Evolutionary conservation across 2,888 invertebrate species (phyloP), one percentile per base, ranked within the genome.

Genomic region (Endotricha flammealis): DNA sequence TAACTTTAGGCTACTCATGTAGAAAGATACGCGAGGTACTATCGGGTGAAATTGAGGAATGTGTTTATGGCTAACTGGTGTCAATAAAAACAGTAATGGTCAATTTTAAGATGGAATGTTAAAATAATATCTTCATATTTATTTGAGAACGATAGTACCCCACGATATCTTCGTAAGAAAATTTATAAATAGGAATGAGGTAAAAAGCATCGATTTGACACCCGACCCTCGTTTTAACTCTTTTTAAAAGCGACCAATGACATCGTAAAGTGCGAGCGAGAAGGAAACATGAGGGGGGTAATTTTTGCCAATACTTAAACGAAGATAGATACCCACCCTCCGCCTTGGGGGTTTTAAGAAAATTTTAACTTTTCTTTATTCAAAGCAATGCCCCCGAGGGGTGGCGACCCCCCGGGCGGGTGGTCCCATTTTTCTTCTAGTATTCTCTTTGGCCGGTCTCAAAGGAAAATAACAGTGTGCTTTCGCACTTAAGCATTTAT

Each of bases 301-400:
- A 80, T 83, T 85, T 83, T 85, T 85, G 80, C 81, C 83, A 74
- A 85, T 85, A 83, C 83, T 81, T 82, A 73, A 81, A 81, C 77
- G 77, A 85, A 83, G 83, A 82, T 70, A 82, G 85, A 83, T 80
- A 79, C 46, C 68, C 59, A 64, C 72, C 68, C 71, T n/a, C 57
- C 36, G 33, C 43, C 34, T 41, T 60, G 70, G 76, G 73, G 58
- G 71, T 70, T 78, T 74, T 68, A 77, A 80, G 82, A 82, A 82
- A 85, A 85, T 86, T 86, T 85, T 82, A 85, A 86, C 78, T 86
- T 86, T 85, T 85, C 85, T 85, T 86, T 86, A 85, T 85, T 80
- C 82, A 71, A 64, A 57, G 67, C 64, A 46, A 55, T 57, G 57
- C 65, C 64, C 51, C 50, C 50, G 39, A 30, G 45, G 32, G 59